These are phyloP conservation scores for Anguilla pacifica DNA, from an alignment of 2,797 vertebrate species.

Conservation along the genomic window DNA sequence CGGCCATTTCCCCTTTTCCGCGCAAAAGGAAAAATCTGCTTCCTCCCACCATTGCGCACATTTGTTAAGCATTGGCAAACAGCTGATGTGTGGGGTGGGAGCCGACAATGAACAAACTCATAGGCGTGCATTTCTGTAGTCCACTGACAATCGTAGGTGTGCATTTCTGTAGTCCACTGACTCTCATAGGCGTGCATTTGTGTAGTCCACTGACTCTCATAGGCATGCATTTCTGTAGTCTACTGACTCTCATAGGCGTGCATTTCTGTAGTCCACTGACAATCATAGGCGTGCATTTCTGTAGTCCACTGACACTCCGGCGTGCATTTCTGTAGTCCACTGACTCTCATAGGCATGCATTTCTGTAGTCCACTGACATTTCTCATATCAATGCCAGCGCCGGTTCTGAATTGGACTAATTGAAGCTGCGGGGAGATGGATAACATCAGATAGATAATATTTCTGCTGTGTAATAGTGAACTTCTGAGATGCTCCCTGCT, in stretches of 20 bases:
- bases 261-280: too few relatives aligned
- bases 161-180: too few relatives aligned
- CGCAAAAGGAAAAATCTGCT: not conserved
- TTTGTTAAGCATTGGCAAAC: not conserved
- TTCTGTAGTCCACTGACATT: not conserved
- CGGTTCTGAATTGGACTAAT: not conserved
- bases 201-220: too few relatives aligned
- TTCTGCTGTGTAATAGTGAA: not conserved
- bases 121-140: too few relatives aligned
- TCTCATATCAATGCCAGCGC: not conserved
- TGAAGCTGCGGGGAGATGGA: conserved; percentile 24
- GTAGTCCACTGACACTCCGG: not conserved
- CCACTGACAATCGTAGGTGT: too few relatives aligned
- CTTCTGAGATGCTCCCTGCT: not conserved
- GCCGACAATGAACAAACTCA: not conserved
- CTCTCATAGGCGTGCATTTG: too few relatives aligned
- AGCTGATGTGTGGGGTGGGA: not conserved
- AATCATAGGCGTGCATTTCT: too few relatives aligned
- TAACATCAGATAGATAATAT: not conserved
- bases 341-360: too few relatives aligned
- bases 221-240: too few relatives aligned
- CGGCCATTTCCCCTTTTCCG: not conserved
- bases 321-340: too few relatives aligned
- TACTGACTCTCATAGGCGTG: too few relatives aligned
- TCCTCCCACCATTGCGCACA: not conserved